Evolutionary conservation across 2,797 vertebrate genomes (phyloP).

Genomic region (Jordanella pulchra): DNA sequence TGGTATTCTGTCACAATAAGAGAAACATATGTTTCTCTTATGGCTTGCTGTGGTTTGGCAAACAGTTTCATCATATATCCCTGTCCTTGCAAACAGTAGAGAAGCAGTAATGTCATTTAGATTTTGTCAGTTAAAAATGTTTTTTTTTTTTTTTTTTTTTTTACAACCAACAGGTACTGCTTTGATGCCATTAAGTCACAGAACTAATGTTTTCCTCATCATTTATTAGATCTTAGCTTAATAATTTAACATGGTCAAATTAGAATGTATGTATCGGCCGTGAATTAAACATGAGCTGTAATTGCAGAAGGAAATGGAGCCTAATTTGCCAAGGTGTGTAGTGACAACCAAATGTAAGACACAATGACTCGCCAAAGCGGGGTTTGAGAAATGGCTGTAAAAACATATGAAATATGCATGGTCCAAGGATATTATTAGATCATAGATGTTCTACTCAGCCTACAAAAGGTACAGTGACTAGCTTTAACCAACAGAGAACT

Average conservation of each 20-base stretch:
- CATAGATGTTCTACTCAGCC: slow-evolving; percentile 74
- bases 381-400: slow-evolving; percentile 76
- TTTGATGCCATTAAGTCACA: slow-evolving; percentile 53
- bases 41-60: slow-evolving; percentile 17
- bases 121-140: slow-evolving; percentile 48
- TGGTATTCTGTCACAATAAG: background rate
- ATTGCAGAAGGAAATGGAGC: slow-evolving; percentile 78
- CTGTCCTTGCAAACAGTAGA: slow-evolving; percentile 28
- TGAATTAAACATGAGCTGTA: slow-evolving; percentile 80
- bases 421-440: slow-evolving; percentile 73
- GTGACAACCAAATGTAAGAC: slow-evolving; percentile 75
- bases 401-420: slow-evolving; percentile 82
- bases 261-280: slow-evolving; percentile 72
- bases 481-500: slow-evolving; percentile 52
- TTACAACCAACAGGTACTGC: slow-evolving; percentile 52
- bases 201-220: slow-evolving; percentile 57
- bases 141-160: too few species aligned
- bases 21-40: slow-evolving; percentile 4
- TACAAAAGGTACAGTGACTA: slow-evolving; percentile 66
- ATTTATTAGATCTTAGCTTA: slow-evolving; percentile 69
- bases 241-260: slow-evolving; percentile 76
- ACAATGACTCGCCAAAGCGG: slow-evolving; percentile 74
- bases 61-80: slow-evolving; percentile 39
- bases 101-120: slow-evolving; percentile 27
- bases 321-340: slow-evolving; percentile 73